Percentiles rank a stretch among this genome's conserved stretches.
phyloP scores from a whole-genome alignment of 1,140 invertebrate species.

The Sinonovacula constricta region DNA sequence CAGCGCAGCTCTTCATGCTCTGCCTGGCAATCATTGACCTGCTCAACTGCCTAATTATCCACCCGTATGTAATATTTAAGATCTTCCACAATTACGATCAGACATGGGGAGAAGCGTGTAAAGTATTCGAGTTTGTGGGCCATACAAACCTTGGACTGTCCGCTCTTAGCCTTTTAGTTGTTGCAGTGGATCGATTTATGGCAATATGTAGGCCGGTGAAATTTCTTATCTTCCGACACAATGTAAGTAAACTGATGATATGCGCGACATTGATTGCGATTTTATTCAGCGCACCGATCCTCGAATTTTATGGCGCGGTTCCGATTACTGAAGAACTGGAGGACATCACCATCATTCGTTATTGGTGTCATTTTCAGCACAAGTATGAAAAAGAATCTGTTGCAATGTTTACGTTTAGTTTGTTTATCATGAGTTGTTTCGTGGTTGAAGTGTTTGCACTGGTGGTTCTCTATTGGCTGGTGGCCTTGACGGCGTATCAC shows the following conservation, averaged over 20 bases:
- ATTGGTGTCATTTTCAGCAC: conserved; percentile 28
- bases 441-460: conserved; percentile 1
- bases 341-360: background rate
- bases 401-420: conserved; percentile 22
- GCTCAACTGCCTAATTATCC: conserved; percentile 45
- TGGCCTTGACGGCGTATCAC: conserved; percentile 44
- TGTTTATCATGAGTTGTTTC: conserved; percentile 24
- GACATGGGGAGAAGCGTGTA: conserved; percentile 34
- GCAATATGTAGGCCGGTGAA: conserved; percentile 49
- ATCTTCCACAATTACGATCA: conserved; percentile 46
- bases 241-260: conserved; percentile 6
- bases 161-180: conserved; percentile 16
- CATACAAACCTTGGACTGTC: conserved; percentile 37
- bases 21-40: conserved; percentile 41
- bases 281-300: conserved; percentile 28
- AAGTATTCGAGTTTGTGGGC: conserved; percentile 48
- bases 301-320: conserved; percentile 50
- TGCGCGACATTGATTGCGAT: conserved; percentile 8
- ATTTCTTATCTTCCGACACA: conserved; percentile 28
- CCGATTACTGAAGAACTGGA: background rate
- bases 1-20: conserved; percentile 43
- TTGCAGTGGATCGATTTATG: conserved; percentile 49
- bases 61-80: conserved; percentile 53
- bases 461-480: conserved; percentile 26
- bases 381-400: conserved; percentile 14